Percentiles rank a stretch among this genome's conserved stretches.
Conservation (phyloP, 2,888 invertebrate species). For the Tetragonisca angustula region DNA sequence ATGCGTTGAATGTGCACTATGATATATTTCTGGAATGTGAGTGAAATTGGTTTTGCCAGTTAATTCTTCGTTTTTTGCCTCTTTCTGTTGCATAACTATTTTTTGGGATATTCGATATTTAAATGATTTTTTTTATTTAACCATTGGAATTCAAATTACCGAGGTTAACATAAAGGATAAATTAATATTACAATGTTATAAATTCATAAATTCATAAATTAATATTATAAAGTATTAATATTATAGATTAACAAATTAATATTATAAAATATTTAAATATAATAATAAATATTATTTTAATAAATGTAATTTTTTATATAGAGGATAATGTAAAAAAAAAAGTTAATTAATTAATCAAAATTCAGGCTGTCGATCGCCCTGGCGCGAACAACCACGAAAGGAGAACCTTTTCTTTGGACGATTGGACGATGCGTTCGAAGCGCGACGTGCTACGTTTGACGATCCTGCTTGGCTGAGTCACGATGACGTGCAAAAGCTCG, state of each 20-base stretch:
- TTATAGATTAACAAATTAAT: too few species aligned
- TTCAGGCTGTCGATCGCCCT: not conserved
- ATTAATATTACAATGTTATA: too few species aligned
- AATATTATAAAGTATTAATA: too few species aligned
- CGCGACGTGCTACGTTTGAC: slow-evolving; percentile 36
- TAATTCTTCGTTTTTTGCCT: not conserved
- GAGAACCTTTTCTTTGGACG: slow-evolving; percentile 34
- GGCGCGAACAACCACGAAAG: not conserved
- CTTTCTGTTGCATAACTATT: too few species aligned
- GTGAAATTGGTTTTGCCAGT: not conserved
- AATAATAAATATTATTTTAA: not conserved
- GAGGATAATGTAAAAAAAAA: too few species aligned
- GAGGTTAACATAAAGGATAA: too few species aligned
- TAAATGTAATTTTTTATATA: not conserved
- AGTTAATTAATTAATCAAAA: too few species aligned
- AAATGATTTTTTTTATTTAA: too few species aligned
- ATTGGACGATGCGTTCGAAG: slow-evolving; percentile 32
- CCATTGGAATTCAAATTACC: too few species aligned
- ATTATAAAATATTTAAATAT: too few species aligned
- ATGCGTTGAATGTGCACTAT: not conserved
- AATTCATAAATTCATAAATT: too few species aligned
- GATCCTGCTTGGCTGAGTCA: slow-evolving; percentile 51
- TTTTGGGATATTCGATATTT: too few species aligned
- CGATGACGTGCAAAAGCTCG: slow-evolving; percentile 58
- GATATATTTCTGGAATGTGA: not conserved